A percentile compares a stretch with the other conserved stretches of the same genome.
These are phyloP conservation scores for Rhagonycha fulva DNA, from an alignment of 2,888 invertebrate genomes.

Conservation along the genomic window DNA sequence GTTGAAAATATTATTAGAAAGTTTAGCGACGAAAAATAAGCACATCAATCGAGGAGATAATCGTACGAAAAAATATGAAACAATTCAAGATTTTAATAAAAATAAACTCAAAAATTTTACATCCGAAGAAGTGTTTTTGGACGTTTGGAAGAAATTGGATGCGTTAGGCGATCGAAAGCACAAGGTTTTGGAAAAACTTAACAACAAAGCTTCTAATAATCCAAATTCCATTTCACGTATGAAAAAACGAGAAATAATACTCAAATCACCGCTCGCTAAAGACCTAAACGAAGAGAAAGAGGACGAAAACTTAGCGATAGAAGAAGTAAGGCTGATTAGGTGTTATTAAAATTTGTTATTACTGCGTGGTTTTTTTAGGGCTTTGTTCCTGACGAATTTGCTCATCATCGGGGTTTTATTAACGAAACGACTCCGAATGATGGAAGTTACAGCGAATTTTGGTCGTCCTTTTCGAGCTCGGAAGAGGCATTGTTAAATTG, in stretches of 20 bases:
- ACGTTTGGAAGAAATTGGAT: slow-evolving; percentile 61
- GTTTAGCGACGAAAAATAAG: slow-evolving; percentile 41
- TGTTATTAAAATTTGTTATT: neutral
- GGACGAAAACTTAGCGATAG: slow-evolving; percentile 63
- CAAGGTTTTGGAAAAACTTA: slow-evolving; percentile 60
- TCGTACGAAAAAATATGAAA: neutral
- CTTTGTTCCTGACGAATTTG: slow-evolving; percentile 64
- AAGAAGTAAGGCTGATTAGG: slow-evolving; percentile 59
- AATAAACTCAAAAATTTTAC: neutral
- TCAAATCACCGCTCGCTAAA: slow-evolving; percentile 49
- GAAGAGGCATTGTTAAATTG: slow-evolving; percentile 77
- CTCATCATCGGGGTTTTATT: slow-evolving; percentile 64
- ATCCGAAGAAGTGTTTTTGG: slow-evolving; percentile 63
- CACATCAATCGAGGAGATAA: slow-evolving; percentile 46
- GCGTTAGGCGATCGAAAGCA: slow-evolving; percentile 63
- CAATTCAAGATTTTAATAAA: neutral
- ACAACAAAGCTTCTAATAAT: slow-evolving; percentile 39
- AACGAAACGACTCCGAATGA: slow-evolving; percentile 71
- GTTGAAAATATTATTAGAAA: slow-evolving; percentile 45
- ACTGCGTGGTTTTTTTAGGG: slow-evolving; percentile 48
- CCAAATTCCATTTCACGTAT: neutral
- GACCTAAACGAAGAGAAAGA: slow-evolving; percentile 64
- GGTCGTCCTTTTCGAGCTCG: slow-evolving; percentile 81
- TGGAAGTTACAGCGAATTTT: slow-evolving; percentile 77
- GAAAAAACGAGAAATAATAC: slow-evolving; percentile 13